These are phyloP conservation scores for Drosophila kohkoa DNA, from an alignment of 1,140 invertebrate species.

Conservation along the genomic window DNA sequence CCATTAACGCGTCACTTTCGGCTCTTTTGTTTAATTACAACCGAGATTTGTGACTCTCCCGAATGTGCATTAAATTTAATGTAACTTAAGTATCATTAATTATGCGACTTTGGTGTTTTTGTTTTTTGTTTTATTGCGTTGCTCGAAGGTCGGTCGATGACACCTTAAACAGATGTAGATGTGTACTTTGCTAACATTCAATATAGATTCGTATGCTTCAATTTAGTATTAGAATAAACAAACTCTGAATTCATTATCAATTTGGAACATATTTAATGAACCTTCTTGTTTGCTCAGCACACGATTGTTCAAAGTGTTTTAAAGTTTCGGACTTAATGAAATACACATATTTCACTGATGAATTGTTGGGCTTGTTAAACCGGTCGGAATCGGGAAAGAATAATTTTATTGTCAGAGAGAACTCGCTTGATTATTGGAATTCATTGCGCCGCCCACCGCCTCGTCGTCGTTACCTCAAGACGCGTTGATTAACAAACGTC, in stretches of 20 bases:
- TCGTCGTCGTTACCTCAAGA: not conserved
- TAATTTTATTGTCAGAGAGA: not conserved
- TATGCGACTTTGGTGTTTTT: conserved; percentile 31
- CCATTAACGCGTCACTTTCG: conserved; percentile 47
- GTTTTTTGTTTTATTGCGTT: too few relatives aligned
- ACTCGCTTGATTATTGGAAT: not conserved
- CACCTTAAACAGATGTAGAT: not conserved
- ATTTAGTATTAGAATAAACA: too few relatives aligned
- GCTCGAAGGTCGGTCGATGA: conserved; percentile 45
- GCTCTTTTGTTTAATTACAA: conserved; percentile 55
- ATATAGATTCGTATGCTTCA: conserved; percentile 1
- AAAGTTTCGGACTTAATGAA: not conserved
- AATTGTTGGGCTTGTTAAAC: not conserved
- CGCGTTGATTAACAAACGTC: conserved; percentile 10
- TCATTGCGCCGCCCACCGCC: not conserved
- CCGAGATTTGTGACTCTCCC: conserved; percentile 42
- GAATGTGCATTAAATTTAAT: conserved; percentile 46
- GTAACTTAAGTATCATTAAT: conserved; percentile 51
- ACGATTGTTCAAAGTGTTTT: too few relatives aligned
- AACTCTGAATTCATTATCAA: too few relatives aligned
- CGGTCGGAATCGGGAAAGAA: not conserved
- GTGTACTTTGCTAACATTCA: not conserved
- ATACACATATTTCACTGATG: not conserved
- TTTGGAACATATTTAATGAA: too few relatives aligned
- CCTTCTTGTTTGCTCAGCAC: too few relatives aligned